Percentiles rank a stretch among this genome's conserved stretches.
These are phyloP conservation scores for Dendrophyllia cribrosa DNA, from an alignment of 64 coral and sea anemone genomes.

Conservation along the genomic window DNA sequence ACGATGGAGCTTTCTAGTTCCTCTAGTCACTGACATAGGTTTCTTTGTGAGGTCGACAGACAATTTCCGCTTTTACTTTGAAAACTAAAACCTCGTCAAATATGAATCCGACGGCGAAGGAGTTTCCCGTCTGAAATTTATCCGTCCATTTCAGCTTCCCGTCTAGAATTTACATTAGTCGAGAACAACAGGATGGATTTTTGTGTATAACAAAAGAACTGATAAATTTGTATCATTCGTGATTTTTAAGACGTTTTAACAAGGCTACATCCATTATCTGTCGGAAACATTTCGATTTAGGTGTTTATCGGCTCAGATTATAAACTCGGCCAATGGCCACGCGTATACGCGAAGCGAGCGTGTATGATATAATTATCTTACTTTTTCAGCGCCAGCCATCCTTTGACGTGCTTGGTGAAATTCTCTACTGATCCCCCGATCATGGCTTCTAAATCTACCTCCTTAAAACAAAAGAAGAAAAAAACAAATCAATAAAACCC, in stretches of 20 bases:
- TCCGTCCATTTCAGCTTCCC: neutral
- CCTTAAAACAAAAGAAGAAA: constrained; percentile 37
- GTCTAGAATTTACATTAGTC: neutral
- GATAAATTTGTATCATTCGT: neutral
- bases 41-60: too few relatives aligned
- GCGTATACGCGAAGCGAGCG: too few relatives aligned
- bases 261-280: too few relatives aligned
- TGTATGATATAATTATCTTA: constrained; percentile 59
- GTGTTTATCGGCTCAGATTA: too few relatives aligned
- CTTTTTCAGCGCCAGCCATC: constrained; percentile 88
- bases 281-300: too few relatives aligned
- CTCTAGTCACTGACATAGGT: too few relatives aligned
- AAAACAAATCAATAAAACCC: neutral
- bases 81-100: too few relatives aligned
- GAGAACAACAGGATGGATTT: neutral
- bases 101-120: too few relatives aligned
- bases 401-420: constrained; percentile 84
- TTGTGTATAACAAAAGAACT: neutral
- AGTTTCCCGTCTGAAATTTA: neutral
- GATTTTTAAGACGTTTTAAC: too few relatives aligned
- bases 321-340: too few relatives aligned
- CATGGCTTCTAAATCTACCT: constrained; percentile 93
- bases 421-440: constrained; percentile 85
- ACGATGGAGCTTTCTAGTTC: too few relatives aligned
- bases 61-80: too few relatives aligned